Conservation (phyloP, 2,888 invertebrate genomes). For the Hedya salicella region DNA sequence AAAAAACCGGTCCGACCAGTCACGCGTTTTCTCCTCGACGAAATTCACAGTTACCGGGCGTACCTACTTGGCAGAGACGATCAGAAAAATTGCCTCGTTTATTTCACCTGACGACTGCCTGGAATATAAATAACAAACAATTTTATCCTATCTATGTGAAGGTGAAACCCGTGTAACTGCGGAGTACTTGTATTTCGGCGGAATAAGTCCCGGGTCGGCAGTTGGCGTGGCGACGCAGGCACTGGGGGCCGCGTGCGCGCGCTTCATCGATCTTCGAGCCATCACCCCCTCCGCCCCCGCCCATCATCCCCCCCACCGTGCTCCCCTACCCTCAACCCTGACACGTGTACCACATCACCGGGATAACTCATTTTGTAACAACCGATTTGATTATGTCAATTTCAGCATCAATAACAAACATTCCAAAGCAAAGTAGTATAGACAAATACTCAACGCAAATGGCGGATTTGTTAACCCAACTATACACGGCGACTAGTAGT, state of each 20-base stretch:
- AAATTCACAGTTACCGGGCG: conserved; percentile 25
- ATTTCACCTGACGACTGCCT: conserved; percentile 30
- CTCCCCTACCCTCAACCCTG: conserved; percentile 50
- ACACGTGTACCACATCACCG: conserved; percentile 65
- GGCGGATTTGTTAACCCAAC: conserved; percentile 58
- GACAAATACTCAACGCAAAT: conserved; percentile 42
- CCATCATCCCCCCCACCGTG: conserved; percentile 49
- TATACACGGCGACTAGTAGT: conserved; percentile 72
- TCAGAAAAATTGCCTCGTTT: conserved; percentile 32
- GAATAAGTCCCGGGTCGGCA: conserved; percentile 59
- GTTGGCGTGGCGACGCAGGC: conserved; percentile 49
- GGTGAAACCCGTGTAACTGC: conserved; percentile 25
- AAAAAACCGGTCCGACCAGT: conserved; percentile 21
- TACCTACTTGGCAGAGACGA: conserved; percentile 2
- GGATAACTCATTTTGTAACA: conserved; percentile 62
- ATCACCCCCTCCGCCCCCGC: conserved; percentile 54
- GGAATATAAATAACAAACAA: conserved; percentile 32
- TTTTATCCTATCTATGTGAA: conserved; percentile 14
- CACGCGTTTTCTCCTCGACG: conserved; percentile 22
- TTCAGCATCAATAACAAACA: neutral
- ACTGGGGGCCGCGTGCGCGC: conserved; percentile 65
- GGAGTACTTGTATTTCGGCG: conserved; percentile 39
- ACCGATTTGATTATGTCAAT: conserved; percentile 47
- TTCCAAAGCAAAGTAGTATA: neutral
- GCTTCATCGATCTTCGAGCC: conserved; percentile 71